Base-by-base conservation (phyloP, 2,888 invertebrate genomes). In the Andrena chrysosceles region DNA sequence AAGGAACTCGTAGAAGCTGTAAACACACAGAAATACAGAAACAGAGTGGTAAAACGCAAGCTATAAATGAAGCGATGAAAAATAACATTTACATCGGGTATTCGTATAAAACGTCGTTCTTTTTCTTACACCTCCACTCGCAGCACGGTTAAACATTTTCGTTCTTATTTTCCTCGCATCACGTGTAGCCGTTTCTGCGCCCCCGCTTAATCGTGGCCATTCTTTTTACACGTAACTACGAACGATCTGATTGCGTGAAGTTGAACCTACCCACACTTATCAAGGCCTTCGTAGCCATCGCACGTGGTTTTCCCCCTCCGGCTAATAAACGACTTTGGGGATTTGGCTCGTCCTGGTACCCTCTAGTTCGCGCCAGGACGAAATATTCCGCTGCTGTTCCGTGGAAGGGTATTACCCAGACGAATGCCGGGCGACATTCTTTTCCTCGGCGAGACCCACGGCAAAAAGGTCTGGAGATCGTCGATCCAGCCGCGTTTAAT, bases 241-340 rank as follows among this genome's bases (percentile, higher is more conserved):
- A 62, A 62, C 62, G 26, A 74, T 59, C 31, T 31, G 42, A 67
- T 59, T 13, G 67, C 66, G 59, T 29, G 67, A 42, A 48, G 64
- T 64, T 35, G 26, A 13, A 35, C 64, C 29, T 67, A 56, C 75
- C 20, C 64, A 75, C 77, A 76, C 79, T 56, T 77, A 77, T 78
- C 79, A 71, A 79, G 69, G 78, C 71, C 48, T 67, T 67, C 29
- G 81, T 68, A 75, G 71, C 75, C 64, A 78, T 80, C 67, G 75
- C 76, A 64, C 73, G 68, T 63, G 72, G 60, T 85, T 81, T 75
- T 42, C 42, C 71, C 60, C 66, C 63, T 13, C 8, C 67, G 81
- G 80, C 83, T 87, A 89, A 85, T 85, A 89, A 85, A 90, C 83
- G 83, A 89, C 85, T 83, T 85, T 7, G 74, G 83, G 89, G 85